Evolutionary conservation across 2,797 vertebrate genomes (phyloP).

Genomic region (Eulemur rubriventer): DNA sequence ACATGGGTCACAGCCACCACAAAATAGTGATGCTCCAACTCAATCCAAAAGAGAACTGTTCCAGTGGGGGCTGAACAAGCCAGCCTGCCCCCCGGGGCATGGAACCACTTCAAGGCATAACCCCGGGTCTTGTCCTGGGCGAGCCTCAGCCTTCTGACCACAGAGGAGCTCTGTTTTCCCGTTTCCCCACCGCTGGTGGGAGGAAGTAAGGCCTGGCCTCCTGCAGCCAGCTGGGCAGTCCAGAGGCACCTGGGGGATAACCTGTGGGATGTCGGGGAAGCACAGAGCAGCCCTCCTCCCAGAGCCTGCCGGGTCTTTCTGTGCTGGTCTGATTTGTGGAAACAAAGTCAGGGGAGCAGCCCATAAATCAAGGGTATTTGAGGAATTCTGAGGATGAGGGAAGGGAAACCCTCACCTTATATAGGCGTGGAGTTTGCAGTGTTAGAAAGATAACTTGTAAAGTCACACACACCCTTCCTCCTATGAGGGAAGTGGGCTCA

Average conservation of each 20-base stretch:
- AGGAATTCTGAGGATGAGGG: not conserved
- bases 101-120: not conserved
- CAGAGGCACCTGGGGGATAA: rapidly evolving
- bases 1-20: not conserved
- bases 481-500: not conserved
- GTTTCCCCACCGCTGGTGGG: not conserved
- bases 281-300: not conserved
- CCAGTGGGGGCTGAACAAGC: not conserved
- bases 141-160: not conserved
- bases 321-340: not conserved
- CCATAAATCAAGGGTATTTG: not conserved
- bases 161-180: not conserved
- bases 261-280: rapidly evolving
- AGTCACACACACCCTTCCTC: not conserved
- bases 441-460: not conserved
- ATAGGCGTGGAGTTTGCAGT: not conserved
- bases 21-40: not conserved
- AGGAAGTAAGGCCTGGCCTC: not conserved
- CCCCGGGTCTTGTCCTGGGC: not conserved
- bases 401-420: not conserved
- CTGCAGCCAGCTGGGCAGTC: not conserved
- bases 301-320: not conserved
- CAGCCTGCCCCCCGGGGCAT: no score
- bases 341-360: not conserved
- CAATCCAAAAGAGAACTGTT: not conserved